These are phyloP conservation scores for Octonoba sinensis DNA, from an alignment of 2,888 invertebrate genomes.

Conservation along the genomic window DNA sequence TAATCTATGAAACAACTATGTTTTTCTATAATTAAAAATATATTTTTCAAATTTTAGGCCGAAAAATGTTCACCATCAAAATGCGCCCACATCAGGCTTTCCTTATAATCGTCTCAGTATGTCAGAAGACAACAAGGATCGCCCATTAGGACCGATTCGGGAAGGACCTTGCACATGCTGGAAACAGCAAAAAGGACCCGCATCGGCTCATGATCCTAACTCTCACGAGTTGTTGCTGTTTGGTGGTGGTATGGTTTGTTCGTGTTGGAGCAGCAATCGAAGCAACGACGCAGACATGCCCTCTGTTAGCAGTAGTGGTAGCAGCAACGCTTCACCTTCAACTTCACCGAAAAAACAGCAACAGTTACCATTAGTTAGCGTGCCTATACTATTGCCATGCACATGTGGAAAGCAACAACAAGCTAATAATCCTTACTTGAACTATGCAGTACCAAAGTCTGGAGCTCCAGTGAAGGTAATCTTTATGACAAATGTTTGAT, in stretches of 20 bases:
- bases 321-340: conserved; percentile 57
- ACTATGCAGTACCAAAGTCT: conserved; percentile 59
- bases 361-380: conserved; percentile 44
- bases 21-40: too few relatives aligned
- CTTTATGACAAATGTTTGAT: too few relatives aligned
- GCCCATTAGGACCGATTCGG: conserved; percentile 38
- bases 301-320: conserved; percentile 53
- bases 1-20: too few relatives aligned
- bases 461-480: conserved; percentile 56
- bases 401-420: conserved; percentile 43
- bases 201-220: neutral
- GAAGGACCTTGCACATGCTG: conserved; percentile 52
- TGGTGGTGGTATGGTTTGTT: conserved; percentile 46
- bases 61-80: conserved; percentile 56
- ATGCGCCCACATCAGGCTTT: conserved; percentile 19
- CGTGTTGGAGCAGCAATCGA: conserved; percentile 43
- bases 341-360: conserved; percentile 53
- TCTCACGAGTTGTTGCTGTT: conserved; percentile 39
- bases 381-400: conserved; percentile 56
- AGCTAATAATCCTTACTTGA: conserved; percentile 50
- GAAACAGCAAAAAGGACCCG: conserved; percentile 54
- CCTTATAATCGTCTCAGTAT: conserved; percentile 50
- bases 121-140: conserved; percentile 43
- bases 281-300: conserved; percentile 54
- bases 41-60: conserved; percentile 20